Conservation (phyloP, 2,113 vertebrate species). For the Oreochromis tanganicae region DNA sequence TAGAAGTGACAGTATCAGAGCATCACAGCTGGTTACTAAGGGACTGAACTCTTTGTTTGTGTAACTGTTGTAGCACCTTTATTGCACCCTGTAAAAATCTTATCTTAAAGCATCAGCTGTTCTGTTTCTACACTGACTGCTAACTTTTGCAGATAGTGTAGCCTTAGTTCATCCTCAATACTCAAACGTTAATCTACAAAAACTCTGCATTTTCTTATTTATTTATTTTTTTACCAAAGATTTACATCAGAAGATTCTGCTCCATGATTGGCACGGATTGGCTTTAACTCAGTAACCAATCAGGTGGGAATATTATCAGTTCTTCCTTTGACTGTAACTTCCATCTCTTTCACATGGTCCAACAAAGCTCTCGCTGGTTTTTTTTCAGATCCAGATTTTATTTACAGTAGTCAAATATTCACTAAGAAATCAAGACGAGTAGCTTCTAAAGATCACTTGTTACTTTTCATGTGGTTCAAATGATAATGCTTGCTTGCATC, state of each 20-base stretch:
- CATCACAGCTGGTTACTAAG: background rate
- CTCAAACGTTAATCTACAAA: background rate
- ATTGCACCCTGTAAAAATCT: background rate
- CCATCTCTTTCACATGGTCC: background rate
- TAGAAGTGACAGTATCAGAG: background rate
- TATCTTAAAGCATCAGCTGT: background rate
- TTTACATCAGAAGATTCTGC: background rate
- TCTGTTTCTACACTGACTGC: background rate
- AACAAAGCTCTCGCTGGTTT: background rate
- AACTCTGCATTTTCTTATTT: background rate
- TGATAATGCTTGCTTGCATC: accelerated
- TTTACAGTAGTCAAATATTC: background rate
- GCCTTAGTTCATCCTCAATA: background rate
- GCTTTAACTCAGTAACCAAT: background rate
- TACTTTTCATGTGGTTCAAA: background rate
- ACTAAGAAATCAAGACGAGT: background rate
- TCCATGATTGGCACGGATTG: background rate
- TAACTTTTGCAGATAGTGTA: background rate
- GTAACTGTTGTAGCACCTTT: background rate
- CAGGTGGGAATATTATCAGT: background rate
- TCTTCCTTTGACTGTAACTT: background rate
- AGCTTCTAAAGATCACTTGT: background rate
- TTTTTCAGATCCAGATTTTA: background rate
- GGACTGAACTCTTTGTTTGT: background rate
- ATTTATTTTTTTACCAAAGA: background rate